Conservation (phyloP, 2,113 vertebrate genomes). For the Lynx canadensis region DNA sequence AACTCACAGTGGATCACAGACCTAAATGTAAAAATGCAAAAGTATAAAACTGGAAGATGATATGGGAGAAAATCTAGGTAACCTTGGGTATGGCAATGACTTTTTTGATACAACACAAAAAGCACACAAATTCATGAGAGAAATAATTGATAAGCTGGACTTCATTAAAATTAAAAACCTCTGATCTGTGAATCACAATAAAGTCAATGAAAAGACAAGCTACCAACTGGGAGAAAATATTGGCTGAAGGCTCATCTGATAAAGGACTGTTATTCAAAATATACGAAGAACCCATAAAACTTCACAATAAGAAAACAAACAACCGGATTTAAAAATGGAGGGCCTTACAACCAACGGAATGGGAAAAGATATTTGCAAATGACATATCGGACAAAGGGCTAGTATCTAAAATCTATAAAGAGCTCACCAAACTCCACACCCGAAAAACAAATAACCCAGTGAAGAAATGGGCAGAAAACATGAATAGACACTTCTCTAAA, state of each 20-base stretch:
- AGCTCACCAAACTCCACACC: no score
- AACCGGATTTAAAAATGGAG: neutral
- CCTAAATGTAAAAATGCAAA: neutral
- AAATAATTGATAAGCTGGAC: neutral
- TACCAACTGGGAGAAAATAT: neutral
- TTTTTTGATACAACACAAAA: neutral
- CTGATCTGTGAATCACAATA: neutral
- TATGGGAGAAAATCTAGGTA: neutral
- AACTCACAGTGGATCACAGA: neutral
- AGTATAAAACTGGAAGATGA: neutral
- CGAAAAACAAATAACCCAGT: no score
- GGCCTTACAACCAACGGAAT: no score
- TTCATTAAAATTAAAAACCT: neutral
- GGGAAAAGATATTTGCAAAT: no score
- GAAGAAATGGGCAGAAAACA: no score
- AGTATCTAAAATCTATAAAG: no score
- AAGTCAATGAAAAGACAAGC: neutral
- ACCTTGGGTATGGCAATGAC: neutral
- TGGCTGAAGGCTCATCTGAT: neutral
- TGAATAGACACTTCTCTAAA: no score
- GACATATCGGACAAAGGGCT: no score
- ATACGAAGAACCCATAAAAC: neutral
- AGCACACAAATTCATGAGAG: neutral
- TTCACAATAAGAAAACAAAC: neutral
- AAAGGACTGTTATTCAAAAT: neutral